Evolutionary conservation across 2,797 vertebrate genomes (phyloP).

Genomic region (Phoeniculus purpureus): DNA sequence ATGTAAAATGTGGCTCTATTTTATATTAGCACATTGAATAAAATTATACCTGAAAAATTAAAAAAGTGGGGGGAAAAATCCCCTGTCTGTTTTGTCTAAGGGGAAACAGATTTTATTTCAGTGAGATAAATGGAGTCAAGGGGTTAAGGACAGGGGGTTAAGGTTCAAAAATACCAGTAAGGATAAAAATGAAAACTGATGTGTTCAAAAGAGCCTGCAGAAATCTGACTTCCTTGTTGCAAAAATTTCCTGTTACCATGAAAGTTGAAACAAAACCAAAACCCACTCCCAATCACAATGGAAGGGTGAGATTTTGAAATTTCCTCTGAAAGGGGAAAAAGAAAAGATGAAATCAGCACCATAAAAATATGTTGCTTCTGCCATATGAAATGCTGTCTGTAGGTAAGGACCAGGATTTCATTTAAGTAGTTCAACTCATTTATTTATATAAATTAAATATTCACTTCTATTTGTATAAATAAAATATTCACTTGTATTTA

Average conservation of each 20-base stretch:
- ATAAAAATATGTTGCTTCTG: neutral
- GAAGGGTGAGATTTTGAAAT: slow-evolving; percentile 44
- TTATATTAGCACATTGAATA: neutral
- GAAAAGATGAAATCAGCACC: neutral
- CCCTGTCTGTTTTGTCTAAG: neutral
- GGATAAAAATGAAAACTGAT: neutral
- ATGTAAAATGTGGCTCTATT: neutral
- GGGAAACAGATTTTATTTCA: neutral
- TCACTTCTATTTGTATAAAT: too few species aligned
- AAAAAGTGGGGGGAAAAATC: neutral
- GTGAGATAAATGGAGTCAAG: neutral
- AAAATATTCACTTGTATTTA: neutral
- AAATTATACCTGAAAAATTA: neutral
- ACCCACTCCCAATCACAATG: slow-evolving; percentile 3
- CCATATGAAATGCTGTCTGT: neutral
- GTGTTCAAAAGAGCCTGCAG: neutral
- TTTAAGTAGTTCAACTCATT: neutral
- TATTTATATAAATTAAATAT: too few species aligned
- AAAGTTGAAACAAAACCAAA: slow-evolving; percentile 40
- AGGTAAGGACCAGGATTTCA: neutral
- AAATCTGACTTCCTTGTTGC: neutral
- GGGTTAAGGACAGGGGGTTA: neutral
- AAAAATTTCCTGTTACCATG: slow-evolving; percentile 3
- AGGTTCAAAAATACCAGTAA: neutral
- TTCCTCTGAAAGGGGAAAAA: neutral